These are phyloP conservation scores for Argyresthia albistria DNA, from an alignment of 2,888 invertebrate genomes.

Conservation along the genomic window DNA sequence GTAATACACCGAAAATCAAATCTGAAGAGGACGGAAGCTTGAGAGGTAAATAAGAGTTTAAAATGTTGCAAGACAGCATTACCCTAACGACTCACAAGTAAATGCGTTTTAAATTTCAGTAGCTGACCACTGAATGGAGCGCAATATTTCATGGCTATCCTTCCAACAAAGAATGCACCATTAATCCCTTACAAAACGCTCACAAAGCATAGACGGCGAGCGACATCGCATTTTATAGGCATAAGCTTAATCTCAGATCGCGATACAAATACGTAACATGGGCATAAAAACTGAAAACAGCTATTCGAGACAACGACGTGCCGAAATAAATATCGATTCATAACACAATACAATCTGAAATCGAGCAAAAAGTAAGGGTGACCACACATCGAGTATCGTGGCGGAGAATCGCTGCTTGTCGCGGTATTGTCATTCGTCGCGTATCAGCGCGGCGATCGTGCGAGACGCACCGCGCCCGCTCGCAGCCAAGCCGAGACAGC, in stretches of 20 bases:
- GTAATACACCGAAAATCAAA: no score
- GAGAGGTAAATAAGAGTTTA: no score
- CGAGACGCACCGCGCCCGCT: constrained; percentile 22
- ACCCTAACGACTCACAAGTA: constrained; percentile 40
- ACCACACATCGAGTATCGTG: constrained; percentile 53
- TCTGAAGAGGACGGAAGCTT: no score
- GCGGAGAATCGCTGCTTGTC: constrained; percentile 39
- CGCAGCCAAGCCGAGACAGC: constrained; percentile 3
- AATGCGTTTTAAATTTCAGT: constrained; percentile 48
- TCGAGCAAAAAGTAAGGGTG: constrained; percentile 56
- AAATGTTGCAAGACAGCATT: constrained; percentile 6
- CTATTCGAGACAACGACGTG: constrained; percentile 26
- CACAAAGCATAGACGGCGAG: not conserved
- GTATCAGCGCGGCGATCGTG: constrained; percentile 46
- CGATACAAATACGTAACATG: constrained; percentile 28
- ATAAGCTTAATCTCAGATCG: constrained; percentile 8
- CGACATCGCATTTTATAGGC: constrained; percentile 27
- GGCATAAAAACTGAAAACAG: constrained; percentile 34
- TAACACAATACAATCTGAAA: constrained; percentile 67
- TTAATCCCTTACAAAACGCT: constrained; percentile 5
- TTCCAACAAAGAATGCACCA: constrained; percentile 7
- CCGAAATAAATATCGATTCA: constrained; percentile 64
- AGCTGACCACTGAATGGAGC: constrained; percentile 14
- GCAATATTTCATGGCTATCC: constrained; percentile 7
- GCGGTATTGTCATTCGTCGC: constrained; percentile 47